Percentiles rank a stretch among this genome's conserved stretches.
Conservation (phyloP, 2,113 vertebrate genomes). For the Zapornia atra region DNA sequence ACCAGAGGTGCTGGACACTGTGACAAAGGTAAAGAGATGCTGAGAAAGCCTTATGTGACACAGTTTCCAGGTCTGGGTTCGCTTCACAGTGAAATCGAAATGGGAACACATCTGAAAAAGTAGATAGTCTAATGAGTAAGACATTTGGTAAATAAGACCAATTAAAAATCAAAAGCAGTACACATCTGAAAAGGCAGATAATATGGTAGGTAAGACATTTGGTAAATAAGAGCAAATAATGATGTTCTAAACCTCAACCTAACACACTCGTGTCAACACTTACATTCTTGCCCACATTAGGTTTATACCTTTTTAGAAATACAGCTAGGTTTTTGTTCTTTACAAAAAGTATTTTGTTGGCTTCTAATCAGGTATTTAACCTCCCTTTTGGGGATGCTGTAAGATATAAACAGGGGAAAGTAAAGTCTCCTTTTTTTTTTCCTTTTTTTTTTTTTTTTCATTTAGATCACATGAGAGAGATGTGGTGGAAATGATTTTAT, state of each 20-base stretch:
- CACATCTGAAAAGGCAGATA: conserved; percentile 79
- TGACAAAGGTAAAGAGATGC: not conserved
- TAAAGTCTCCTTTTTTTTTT: not conserved
- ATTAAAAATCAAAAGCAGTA: conserved; percentile 74
- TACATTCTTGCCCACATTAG: not conserved
- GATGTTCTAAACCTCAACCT: conserved; percentile 61
- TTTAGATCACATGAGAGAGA: not conserved
- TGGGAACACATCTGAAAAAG: conserved; percentile 65
- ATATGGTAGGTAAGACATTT: conserved; percentile 77
- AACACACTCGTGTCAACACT: conserved; percentile 12
- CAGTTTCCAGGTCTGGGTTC: not conserved
- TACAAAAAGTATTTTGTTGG: not conserved
- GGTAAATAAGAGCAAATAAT: conserved; percentile 73
- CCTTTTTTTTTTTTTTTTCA: not conserved
- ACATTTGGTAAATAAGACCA: conserved; percentile 78
- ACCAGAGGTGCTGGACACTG: not conserved
- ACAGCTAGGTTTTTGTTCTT: not conserved
- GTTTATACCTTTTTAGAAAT: not conserved
- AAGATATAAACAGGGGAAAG: not conserved
- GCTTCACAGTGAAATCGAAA: conserved; percentile 36
- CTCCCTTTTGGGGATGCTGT: not conserved
- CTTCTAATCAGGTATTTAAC: not conserved
- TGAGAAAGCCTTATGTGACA: not conserved
- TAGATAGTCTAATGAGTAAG: conserved; percentile 78
- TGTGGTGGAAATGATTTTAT: not conserved